phyloP scores from a whole-genome alignment of 2,113 vertebrate genomes.

The Nerophis lumbriciformis region DNA sequence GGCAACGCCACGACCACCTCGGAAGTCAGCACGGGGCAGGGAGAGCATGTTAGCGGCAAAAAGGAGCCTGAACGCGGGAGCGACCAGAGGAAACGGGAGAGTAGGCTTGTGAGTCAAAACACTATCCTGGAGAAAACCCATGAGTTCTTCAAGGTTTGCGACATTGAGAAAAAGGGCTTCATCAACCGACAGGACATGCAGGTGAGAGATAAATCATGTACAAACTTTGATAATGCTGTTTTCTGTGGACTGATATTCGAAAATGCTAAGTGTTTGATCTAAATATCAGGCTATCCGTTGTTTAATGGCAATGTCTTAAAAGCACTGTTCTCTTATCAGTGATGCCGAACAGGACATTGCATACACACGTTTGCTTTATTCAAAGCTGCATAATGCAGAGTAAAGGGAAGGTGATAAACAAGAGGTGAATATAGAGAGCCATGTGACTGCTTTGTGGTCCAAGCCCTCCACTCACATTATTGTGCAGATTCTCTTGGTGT shows the following conservation, averaged over 20 bases:
- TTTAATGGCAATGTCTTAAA: constrained; percentile 1
- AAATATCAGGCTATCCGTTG: not conserved
- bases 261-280: not conserved
- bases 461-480: constrained; percentile 49
- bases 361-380: constrained; percentile 13
- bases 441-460: constrained; percentile 41
- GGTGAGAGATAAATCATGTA: constrained; percentile 63
- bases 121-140: constrained; percentile 75
- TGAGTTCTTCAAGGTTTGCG: constrained; percentile 90
- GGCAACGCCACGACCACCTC: constrained; percentile 5
- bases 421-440: not conserved
- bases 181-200: constrained; percentile 83
- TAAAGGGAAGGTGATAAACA: not conserved
- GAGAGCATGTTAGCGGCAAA: not conserved
- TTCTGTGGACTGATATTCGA: not conserved
- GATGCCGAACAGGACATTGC: constrained; percentile 17
- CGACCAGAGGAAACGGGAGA: constrained; percentile 15
- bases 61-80: constrained; percentile 6
- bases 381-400: constrained; percentile 34
- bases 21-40: constrained; percentile 13
- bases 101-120: constrained; percentile 30
- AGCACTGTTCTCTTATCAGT: constrained; percentile 14
- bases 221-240: not conserved
- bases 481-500: constrained; percentile 64
- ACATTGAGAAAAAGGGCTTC: constrained; percentile 85